phyloP scores from a whole-genome alignment of 2,888 invertebrate genomes.

The Tridacna gigas region DNA sequence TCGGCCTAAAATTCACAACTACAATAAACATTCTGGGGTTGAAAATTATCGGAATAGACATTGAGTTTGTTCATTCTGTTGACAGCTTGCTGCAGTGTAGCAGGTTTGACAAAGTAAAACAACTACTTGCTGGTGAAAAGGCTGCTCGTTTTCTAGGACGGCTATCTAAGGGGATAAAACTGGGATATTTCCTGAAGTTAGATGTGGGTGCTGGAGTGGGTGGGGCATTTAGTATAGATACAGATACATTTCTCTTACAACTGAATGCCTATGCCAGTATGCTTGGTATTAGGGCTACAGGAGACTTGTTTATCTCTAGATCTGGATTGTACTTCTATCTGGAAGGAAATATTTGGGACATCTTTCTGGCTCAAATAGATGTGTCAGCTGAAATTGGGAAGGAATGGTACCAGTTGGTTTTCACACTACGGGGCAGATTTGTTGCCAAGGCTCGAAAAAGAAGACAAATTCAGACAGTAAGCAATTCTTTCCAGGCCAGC shows the following conservation, averaged over 20 bases:
- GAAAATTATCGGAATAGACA: slow-evolving; percentile 19
- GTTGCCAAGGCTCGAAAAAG: slow-evolving; percentile 38
- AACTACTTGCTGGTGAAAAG: slow-evolving; percentile 33
- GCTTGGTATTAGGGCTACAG: slow-evolving; percentile 40
- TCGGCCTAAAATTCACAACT: slow-evolving; percentile 26
- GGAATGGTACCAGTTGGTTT: slow-evolving; percentile 48
- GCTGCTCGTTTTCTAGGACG: slow-evolving; percentile 38
- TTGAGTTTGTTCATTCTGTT: slow-evolving; percentile 39
- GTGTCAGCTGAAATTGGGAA: slow-evolving; percentile 45
- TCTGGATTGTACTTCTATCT: slow-evolving; percentile 43
- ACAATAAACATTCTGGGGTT: slow-evolving; percentile 14
- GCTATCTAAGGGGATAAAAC: not conserved
- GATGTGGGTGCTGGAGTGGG: slow-evolving; percentile 36
- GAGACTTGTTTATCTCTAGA: slow-evolving; percentile 51
- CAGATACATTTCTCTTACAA: slow-evolving; percentile 33
- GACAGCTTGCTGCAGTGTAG: slow-evolving; percentile 34
- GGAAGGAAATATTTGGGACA: slow-evolving; percentile 60
- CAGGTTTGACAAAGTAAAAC: slow-evolving; percentile 36
- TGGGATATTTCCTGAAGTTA: slow-evolving; percentile 24
- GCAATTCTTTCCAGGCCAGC: slow-evolving; percentile 53
- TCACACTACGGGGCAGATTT: slow-evolving; percentile 49
- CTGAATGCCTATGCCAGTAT: slow-evolving; percentile 35
- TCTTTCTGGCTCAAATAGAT: slow-evolving; percentile 55
- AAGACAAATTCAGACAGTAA: slow-evolving; percentile 36
- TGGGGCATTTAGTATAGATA: slow-evolving; percentile 30